Conservation (phyloP, 2,113 vertebrate genomes). For the Gymnorhina tibicen region DNA sequence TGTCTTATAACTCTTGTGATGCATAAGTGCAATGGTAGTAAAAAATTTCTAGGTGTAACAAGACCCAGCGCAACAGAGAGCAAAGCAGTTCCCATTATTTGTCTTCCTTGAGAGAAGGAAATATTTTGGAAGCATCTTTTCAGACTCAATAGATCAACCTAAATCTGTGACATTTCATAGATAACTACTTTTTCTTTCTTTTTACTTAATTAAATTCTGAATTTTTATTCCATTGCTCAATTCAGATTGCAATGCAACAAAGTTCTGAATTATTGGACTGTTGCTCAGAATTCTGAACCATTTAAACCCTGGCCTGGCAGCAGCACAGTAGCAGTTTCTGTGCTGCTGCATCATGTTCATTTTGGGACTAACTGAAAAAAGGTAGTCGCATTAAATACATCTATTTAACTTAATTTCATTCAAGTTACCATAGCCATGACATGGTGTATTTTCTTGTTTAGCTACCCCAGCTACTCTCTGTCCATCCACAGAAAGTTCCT, state of each 20-base stretch:
- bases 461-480: not conserved
- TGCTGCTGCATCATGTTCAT: not conserved
- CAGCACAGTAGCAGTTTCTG: not conserved
- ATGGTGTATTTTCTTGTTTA: not conserved
- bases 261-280: not conserved
- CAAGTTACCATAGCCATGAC: not conserved
- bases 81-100: not conserved
- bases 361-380: not conserved
- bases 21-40: not conserved
- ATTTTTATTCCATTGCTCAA: not conserved
- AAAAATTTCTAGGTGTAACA: not conserved
- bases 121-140: not conserved
- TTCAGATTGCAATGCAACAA: not conserved
- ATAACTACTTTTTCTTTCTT: not conserved
- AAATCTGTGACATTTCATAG: not conserved
- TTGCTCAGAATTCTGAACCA: not conserved
- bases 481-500: not conserved
- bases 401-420: not conserved
- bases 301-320: not conserved
- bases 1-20: not conserved
- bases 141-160: not conserved
- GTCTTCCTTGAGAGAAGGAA: not conserved
- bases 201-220: not conserved
- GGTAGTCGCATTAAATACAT: not conserved
- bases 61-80: not conserved